Base-by-base conservation (phyloP, 2,797 vertebrate genomes). In the Sternarchorhynchus goeldii region DNA sequence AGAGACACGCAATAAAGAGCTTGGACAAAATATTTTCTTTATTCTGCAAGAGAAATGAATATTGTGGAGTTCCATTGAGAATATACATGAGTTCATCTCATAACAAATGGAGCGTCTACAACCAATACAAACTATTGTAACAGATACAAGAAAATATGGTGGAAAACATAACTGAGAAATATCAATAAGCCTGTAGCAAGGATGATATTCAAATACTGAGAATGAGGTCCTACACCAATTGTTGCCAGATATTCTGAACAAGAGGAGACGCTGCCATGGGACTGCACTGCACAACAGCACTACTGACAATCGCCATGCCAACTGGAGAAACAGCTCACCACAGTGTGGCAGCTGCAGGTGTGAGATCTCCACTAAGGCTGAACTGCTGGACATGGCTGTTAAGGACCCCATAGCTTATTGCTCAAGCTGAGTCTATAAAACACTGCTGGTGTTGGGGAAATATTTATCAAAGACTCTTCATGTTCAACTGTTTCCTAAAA, bases 11-110 rank as follows among this genome's bases (percentile, higher is more conserved):
- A 17, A 20, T 18, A 21, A 20, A 39, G 14, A 64, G 12, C 84
- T 86, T 93, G 86, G 92, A 90, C 87, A 94, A 94, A 93, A 93
- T 93, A 93, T 89, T 91, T 86, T 91, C 90, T 94, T 94, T 92
- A 93, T 94, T 94, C 89, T 90, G 89, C 90, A 87, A 92, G 90
- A 93, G 88, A 92, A 92, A 88, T 83, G 88, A 91, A 89, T 89
- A 87, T 88, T 76, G 88, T 91, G 90, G 88, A 90, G 84, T 87
- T 90, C 90, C 88, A 90, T 87, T 90, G 89, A 92, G 84, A 88
- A 90, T 86, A 88, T 89, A 92, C 88, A 90, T 83, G 86, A 89
- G 88, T 89, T 91, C 81, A 88, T 88, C 87, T 90, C 89, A 88
- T 86, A 83, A 89, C 87, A 92, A 89, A 89, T 75, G 83, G 89